Base-by-base conservation (phyloP, 2,888 invertebrate species). In the Sesia bembeciformis region DNA sequence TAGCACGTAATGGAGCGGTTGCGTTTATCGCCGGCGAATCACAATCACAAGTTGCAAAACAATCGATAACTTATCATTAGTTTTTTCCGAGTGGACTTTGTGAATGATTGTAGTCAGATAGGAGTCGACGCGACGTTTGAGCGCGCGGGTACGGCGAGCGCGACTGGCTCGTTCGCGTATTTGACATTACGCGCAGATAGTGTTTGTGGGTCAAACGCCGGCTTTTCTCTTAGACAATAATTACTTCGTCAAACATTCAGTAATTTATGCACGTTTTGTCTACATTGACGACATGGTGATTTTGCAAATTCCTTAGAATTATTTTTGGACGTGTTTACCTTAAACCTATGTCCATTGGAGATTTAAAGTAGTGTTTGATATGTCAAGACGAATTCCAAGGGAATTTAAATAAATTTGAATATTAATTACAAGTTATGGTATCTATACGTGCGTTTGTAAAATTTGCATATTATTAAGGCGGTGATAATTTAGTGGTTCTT, bases 131-230 rank as follows among this genome's bases (percentile, higher is more conserved):
- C 7, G 40, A 40, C 8, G 50, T 55, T 53, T 53, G 50, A 51
- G 54, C 56, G 54, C 54, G 52, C 42, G 5, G n/a, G 42, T 40
- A 40, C 52, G 52, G 40, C 54, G 49, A 49, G 7, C 50, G 51
- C 40, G 56, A 56, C 54, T 52, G 42, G 39, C 39, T 40, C 23
- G 23, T 4, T 43, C 38, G 6, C n/a, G 41, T 46, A 8, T 52
- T 40, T 46, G 57, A 52, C 56, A 23, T 58, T 54, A 57, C 57
- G 56, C 53, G 55, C 55, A 58, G 72, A 74, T 75, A 74, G 61
- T 65, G 64, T 64, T 73, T 70, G 64, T 75, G 68, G 76, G 76
- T 74, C 77, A 75, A 62, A 61, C 68, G 66, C 68, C 65, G 68
- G 67, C 62, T 65, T 61, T 61, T 55, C 58, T 52, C 40, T 56